These are phyloP conservation scores for Clostera curtula DNA, from an alignment of 2,888 invertebrate genomes.

Conservation along the genomic window DNA sequence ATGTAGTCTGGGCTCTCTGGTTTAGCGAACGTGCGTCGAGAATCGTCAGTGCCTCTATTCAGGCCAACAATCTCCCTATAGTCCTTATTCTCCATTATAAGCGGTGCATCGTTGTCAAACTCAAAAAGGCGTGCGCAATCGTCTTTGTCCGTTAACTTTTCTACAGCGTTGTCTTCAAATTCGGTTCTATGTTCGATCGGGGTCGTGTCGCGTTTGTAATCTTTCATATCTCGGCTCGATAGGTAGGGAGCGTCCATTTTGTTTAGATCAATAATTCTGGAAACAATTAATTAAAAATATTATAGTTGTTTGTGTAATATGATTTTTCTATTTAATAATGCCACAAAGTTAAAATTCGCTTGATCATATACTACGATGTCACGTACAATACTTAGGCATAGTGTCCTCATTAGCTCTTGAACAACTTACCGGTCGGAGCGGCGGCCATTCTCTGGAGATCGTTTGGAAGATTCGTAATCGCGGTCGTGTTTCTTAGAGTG, in stretches of 20 bases:
- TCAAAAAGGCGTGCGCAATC: conserved; percentile 71
- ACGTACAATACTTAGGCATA: no score
- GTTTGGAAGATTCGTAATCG: conserved; percentile 49
- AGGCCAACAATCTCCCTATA: conserved; percentile 63
- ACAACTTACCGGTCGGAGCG: conserved; percentile 55
- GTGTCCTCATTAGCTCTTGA: not conserved
- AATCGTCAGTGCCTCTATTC: conserved; percentile 65
- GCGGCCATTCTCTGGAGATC: conserved; percentile 61
- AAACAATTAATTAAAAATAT: conserved; percentile 14
- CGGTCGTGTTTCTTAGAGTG: conserved; percentile 66
- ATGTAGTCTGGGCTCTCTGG: conserved; percentile 70
- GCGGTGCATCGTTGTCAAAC: conserved; percentile 74
- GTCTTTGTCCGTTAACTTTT: conserved; percentile 59
- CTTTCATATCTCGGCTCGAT: conserved; percentile 53
- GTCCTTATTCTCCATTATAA: conserved; percentile 68
- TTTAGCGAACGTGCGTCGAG: conserved; percentile 67
- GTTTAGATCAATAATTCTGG: conserved; percentile 70
- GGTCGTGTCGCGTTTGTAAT: conserved; percentile 50
- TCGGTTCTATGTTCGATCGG: conserved; percentile 37
- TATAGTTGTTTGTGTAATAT: no score
- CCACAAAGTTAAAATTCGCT: not conserved
- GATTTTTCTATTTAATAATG: no score
- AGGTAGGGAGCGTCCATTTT: conserved; percentile 60
- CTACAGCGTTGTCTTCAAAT: conserved; percentile 57
- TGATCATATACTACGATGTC: no score